phyloP scores from a whole-genome alignment of 2,113 vertebrate genomes.

The Thermophis baileyi region DNA sequence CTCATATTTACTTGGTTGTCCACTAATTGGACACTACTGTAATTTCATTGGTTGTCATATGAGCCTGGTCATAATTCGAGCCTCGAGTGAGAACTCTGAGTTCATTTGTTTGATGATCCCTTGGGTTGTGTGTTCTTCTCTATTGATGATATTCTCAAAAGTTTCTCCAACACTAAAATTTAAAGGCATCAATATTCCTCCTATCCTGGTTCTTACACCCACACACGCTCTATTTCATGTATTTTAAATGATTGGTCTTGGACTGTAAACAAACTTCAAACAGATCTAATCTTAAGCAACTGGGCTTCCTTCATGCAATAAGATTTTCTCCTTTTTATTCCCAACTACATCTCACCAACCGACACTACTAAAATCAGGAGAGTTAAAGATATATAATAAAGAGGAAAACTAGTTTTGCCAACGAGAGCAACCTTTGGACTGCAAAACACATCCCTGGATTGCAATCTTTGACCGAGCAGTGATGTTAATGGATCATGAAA shows the following conservation, averaged over 20 bases:
- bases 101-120: not conserved
- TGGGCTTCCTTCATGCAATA: not conserved
- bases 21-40: too few relatives aligned
- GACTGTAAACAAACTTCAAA: not conserved
- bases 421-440: not conserved
- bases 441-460: not conserved
- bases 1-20: too few relatives aligned
- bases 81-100: not conserved
- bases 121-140: not conserved
- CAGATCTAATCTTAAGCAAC: not conserved
- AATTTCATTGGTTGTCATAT: too few relatives aligned
- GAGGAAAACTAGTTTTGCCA: not conserved
- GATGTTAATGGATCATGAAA: not conserved
- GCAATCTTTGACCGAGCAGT: not conserved
- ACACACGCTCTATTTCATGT: not conserved
- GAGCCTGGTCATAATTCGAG: not conserved
- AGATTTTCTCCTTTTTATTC: not conserved
- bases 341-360: not conserved
- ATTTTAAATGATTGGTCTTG: not conserved
- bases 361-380: not conserved
- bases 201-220: not conserved
- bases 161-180: not conserved
- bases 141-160: not conserved
- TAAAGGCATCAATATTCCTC: not conserved
- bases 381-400: not conserved